Base-by-base conservation (phyloP, 1,140 invertebrate genomes). In the Meloidogyne floridensis region DNA sequence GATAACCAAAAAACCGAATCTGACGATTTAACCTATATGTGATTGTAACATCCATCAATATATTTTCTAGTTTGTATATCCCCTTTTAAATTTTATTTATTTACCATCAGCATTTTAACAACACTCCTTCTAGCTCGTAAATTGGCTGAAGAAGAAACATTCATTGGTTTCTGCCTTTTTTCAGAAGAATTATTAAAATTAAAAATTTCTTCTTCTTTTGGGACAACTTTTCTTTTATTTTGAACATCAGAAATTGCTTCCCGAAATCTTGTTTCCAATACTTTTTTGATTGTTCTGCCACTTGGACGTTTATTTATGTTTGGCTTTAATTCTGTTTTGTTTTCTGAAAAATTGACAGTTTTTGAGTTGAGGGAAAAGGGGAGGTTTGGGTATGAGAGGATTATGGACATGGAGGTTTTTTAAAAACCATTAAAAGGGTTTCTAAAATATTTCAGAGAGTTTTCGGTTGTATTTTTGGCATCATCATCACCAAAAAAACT, bases 31-130 rank as follows among this genome's bases (percentile, higher is more conserved):
- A 32, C 32, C 2, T 32, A 32, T 32, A 32, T 32, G 32, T 32
- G 32, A 32, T 32, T 32, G 32, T 32, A 2, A 32, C 2, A 32
- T 32, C 32, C 32, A 32, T 32, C 32, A 32, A 32, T 32, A 32
- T 32, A 32, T 32, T 32, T 32, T 32, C 32, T 32, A 32, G 32
- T 32, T 32, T 32, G 32, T 32, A 32, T 32, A 32, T 32, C 32
- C 32, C 2, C 32, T 32, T 32, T 2, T 2, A 47, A 6, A 6
- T 47, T 47, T 47, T 47, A 47, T 47, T 47, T 47, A 47, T 6
- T 65, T 32, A 70, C 59, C 77, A 79, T 79, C 7, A 79, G 9
- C 77, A 79, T 79, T 71, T 79, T 79, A 47, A 79, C 77, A 7
- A 79, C 77, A 43, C 65, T 79, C 6, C 77, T 43, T 42, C 77